Conservation (phyloP, 2,888 invertebrate species). For the Microplitis deprimator region DNA sequence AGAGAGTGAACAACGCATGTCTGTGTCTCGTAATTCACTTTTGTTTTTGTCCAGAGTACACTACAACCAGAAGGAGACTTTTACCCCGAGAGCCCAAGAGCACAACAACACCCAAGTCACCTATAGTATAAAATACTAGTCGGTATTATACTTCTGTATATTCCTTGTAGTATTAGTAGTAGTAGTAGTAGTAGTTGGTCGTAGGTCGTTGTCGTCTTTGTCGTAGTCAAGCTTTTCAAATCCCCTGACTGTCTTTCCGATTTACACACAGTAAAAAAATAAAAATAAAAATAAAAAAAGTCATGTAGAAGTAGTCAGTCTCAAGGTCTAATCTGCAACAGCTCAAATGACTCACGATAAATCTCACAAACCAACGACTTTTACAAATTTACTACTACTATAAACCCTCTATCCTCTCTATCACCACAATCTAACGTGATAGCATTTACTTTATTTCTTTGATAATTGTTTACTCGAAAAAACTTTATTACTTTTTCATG, state of each 20-base stretch:
- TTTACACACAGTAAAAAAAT: neutral
- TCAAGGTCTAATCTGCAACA: constrained; percentile 35
- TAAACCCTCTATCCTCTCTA: neutral
- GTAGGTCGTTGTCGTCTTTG: constrained; percentile 1
- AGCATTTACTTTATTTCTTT: neutral
- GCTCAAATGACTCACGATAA: constrained; percentile 49
- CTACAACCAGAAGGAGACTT: constrained; percentile 54
- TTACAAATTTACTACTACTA: constrained; percentile 17
- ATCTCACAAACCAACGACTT: constrained; percentile 55
- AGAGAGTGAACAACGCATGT: constrained; percentile 6
- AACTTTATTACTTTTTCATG: too few species aligned
- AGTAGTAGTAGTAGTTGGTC: neutral
- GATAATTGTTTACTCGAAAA: neutral
- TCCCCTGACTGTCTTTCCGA: constrained; percentile 8
- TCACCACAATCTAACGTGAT: neutral
- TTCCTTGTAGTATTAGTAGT: too few species aligned
- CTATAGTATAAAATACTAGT: neutral
- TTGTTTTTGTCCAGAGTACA: constrained; percentile 63
- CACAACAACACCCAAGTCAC: constrained; percentile 24
- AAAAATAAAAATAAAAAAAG: constrained; percentile 14
- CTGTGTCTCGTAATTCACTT: constrained; percentile 65
- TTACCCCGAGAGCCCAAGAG: constrained; percentile 50
- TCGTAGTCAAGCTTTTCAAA: constrained; percentile 32
- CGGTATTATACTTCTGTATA: neutral
- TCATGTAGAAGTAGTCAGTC: constrained; percentile 15